phyloP scores from a whole-genome alignment of 2,113 vertebrate species.

The Ictidomys tridecemlineatus region DNA sequence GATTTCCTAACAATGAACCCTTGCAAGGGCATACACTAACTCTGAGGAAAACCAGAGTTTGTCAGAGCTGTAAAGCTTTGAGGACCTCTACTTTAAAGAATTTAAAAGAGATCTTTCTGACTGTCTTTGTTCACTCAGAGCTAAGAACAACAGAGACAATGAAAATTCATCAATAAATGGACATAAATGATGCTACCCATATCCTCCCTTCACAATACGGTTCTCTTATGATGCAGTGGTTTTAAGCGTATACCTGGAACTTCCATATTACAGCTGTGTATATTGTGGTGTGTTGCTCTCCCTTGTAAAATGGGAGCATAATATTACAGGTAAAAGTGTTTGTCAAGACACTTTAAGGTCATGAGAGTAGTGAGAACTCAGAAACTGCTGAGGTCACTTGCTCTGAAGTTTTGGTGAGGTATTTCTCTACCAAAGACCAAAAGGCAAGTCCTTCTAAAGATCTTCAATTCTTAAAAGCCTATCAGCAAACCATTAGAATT shows the following conservation, averaged over 20 bases:
- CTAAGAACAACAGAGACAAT: background rate
- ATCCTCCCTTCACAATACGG: background rate
- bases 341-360: no score
- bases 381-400: background rate
- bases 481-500: background rate
- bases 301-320: background rate
- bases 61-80: background rate
- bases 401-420: background rate
- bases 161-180: constrained; percentile 6
- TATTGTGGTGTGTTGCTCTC: background rate
- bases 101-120: constrained; percentile 18
- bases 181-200: background rate
- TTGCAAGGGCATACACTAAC: background rate
- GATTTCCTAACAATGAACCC: constrained; percentile 24
- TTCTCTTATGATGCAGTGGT: background rate
- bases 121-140: background rate
- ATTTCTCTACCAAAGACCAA: background rate
- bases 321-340: background rate
- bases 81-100: constrained; percentile 28
- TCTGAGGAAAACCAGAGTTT: constrained; percentile 30
- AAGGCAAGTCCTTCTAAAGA: background rate
- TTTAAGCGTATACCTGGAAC: background rate
- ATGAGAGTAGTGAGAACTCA: background rate
- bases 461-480: background rate
- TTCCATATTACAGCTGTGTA: background rate